A percentile compares a stretch with the other conserved stretches of the same genome.
Conservation (phyloP, 1,140 invertebrate genomes). For the Drosophila kohkoa region DNA sequence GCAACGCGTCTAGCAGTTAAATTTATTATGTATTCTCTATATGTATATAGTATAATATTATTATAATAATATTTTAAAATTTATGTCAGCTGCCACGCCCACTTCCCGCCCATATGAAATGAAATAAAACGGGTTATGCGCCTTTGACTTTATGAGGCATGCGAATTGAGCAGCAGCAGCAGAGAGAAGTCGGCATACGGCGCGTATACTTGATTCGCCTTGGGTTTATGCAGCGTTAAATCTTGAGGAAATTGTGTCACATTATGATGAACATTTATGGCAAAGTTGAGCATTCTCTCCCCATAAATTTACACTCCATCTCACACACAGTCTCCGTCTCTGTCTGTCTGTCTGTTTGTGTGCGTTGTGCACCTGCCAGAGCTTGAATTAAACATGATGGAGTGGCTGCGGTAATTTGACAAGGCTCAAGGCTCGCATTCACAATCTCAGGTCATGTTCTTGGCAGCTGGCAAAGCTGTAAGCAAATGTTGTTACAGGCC, state of each 20-base stretch:
- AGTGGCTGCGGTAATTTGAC: conserved; percentile 78
- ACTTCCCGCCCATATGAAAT: conserved; percentile 8
- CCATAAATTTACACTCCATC: conserved; percentile 69
- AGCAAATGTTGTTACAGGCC: conserved; percentile 30
- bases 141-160: conserved; percentile 76
- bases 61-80: conserved; percentile 74
- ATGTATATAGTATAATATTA: conserved; percentile 14
- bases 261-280: conserved; percentile 82
- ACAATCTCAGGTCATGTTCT: conserved; percentile 10
- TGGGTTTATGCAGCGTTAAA: conserved; percentile 76
- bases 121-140: conserved; percentile 59
- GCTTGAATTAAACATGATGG: conserved; percentile 70
- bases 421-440: conserved; percentile 46
- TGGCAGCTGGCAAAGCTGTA: conserved; percentile 39
- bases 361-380: conserved; percentile 19
- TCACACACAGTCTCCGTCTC: conserved; percentile 5
- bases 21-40: conserved; percentile 57
- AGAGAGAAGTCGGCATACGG: neutral
- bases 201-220: conserved; percentile 41
- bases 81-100: conserved; percentile 53
- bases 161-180: conserved; percentile 50
- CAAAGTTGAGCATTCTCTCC: conserved; percentile 68
- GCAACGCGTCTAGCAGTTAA: conserved; percentile 41
- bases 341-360: neutral
- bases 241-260: conserved; percentile 82